Base-by-base conservation (phyloP, 2,797 vertebrate genomes). In the Hyperoplus lanceolatus region DNA sequence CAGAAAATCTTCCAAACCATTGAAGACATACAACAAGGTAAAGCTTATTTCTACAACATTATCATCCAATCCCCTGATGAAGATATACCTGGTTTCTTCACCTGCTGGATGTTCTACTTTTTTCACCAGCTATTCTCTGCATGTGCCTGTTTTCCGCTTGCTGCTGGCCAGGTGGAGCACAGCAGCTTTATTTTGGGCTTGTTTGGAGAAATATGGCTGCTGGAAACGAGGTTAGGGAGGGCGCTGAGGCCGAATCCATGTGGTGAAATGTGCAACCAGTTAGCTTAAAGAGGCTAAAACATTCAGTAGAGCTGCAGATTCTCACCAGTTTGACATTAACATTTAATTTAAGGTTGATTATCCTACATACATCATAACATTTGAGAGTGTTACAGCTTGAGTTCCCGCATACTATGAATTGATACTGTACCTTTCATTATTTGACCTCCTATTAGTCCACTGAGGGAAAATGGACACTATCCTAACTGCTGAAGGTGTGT, bases 371-470 rank as follows among this genome's bases (percentile, higher is more conserved):
- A 9, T 57, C 55, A 58, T 6, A 58, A 13, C 38, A 39, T 58
- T 18, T 46, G n/a, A 29, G 29, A 29, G 14, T 13, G 50, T 36
- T 2, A 29, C 5, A 51, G 62, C 50, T 45, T 12, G 6, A 9
- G 4, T 64, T 57, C 62, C 21, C 3, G 2, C 53, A 4, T 12
- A 36, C 21, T 29, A 21, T 5, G 1, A 5, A 4, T 41, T 64
- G 63, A 58, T 9, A 48, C 65, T 55, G 45, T 50, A 36, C 42
- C 18, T 55, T 14, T 16, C 16, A 11, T 48, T 55, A 3, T 79
- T 66, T 80, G 78, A 88, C 89, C 87, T 82, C 65, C 46, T 29
- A 1, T 66, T 7, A 16, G 9, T 58, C 54, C 14, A 1, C 39
- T 15, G 42, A n/a, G 9, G 1, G 43, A 42, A 41, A 79, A 56